Percentiles rank a stretch among this genome's conserved stretches.
These are phyloP conservation scores for Gymnopithys bicolor DNA, from an alignment of 2,797 vertebrate genomes.

Conservation along the genomic window DNA sequence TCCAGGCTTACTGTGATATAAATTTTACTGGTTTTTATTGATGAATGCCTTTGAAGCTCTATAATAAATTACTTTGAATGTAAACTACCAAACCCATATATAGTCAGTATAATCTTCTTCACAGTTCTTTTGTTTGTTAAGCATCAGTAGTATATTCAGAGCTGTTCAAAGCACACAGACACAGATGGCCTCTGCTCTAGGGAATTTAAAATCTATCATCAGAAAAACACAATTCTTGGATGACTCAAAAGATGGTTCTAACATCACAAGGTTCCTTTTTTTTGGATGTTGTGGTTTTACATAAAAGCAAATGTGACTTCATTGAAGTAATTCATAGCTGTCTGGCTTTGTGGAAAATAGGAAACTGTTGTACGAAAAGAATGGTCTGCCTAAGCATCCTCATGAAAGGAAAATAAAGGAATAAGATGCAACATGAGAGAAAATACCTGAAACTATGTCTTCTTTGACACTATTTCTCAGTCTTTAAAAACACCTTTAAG, in stretches of 20 bases:
- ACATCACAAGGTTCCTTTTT: background rate
- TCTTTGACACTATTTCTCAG: background rate
- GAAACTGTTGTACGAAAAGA: background rate
- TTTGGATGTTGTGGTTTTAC: background rate
- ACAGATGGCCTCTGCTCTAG: background rate
- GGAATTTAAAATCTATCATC: background rate
- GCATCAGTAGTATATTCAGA: background rate
- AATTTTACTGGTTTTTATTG: background rate
- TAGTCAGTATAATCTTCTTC: background rate
- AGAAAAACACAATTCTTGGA: background rate
- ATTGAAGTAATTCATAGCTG: background rate
- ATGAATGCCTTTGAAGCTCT: background rate
- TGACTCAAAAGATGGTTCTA: background rate
- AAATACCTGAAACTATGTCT: background rate
- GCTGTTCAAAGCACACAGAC: background rate
- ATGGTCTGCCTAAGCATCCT: background rate
- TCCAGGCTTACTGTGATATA: background rate
- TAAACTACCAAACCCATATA: background rate
- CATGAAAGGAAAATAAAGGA: background rate
- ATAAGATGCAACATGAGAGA: background rate
- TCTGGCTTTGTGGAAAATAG: background rate
- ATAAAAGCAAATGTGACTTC: background rate
- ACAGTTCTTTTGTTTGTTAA: conserved; percentile 22
- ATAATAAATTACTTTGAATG: background rate
- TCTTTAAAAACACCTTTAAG: background rate